A percentile compares a stretch with the other conserved stretches of the same genome.
Evolutionary conservation across 1,140 invertebrate genomes (phyloP).

Genomic region (Trissolcus basalis): DNA sequence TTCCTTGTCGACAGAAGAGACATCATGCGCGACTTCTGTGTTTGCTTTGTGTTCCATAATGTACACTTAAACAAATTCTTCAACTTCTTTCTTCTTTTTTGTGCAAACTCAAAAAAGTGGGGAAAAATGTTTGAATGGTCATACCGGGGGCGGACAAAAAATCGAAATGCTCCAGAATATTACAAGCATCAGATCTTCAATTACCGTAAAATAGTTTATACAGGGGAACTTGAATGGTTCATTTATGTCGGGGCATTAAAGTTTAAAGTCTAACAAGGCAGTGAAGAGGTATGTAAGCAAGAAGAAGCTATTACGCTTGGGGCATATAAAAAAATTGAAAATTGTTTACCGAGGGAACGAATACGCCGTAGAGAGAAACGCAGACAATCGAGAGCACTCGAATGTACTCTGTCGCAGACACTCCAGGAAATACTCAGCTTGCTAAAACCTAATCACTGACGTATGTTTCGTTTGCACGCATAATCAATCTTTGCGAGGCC

Average conservation of each 20-base stretch:
- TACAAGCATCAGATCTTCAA: conserved; percentile 3
- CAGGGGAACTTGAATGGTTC: conserved; percentile 18
- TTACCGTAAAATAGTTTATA: conserved; percentile 12
- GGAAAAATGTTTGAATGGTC: no score
- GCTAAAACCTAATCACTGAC: conserved; percentile 52
- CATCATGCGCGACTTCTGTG: no score
- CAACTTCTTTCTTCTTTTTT: no score
- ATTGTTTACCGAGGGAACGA: conserved; percentile 39
- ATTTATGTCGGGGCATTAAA: conserved; percentile 21
- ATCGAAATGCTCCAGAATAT: no score
- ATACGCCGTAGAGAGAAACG: conserved; percentile 20
- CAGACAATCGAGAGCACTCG: conserved; percentile 52
- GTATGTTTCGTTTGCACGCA: conserved; percentile 50
- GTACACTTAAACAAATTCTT: no score
- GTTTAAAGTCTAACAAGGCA: conserved; percentile 37
- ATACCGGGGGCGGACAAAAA: no score
- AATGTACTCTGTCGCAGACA: conserved; percentile 38
- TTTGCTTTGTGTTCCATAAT: no score
- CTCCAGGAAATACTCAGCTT: conserved; percentile 42
- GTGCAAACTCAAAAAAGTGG: no score
- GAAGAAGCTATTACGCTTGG: conserved; percentile 35
- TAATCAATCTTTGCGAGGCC: conserved; percentile 46
- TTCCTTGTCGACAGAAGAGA: no score
- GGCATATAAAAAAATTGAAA: conserved; percentile 25
- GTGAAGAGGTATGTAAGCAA: conserved; percentile 17